Percentiles rank a stretch among this genome's conserved stretches.
Evolutionary conservation across 2,797 vertebrate genomes (phyloP).

Genomic region (Cyclura pinguis): DNA sequence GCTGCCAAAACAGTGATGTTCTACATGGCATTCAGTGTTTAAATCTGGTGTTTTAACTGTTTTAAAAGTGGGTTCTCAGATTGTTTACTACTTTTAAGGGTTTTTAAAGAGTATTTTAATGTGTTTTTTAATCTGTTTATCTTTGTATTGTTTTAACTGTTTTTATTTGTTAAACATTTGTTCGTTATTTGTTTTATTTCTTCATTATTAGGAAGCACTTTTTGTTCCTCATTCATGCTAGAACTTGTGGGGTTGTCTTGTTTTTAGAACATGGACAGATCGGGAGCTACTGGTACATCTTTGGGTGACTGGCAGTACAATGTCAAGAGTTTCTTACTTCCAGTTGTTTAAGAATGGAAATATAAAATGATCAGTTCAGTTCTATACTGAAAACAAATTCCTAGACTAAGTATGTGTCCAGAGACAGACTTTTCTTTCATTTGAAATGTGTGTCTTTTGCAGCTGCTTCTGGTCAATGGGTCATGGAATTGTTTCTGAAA

Average conservation of each 20-base stretch:
- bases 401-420: not conserved
- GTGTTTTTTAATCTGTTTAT: too few species aligned
- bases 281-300: not conserved
- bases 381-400: not conserved
- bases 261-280: not conserved
- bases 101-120: too few species aligned
- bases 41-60: too few species aligned
- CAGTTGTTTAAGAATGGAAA: not conserved
- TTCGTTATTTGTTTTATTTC: too few species aligned
- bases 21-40: too few species aligned
- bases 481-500: not conserved
- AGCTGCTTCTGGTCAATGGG: not conserved
- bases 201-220: too few species aligned
- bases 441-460: not conserved
- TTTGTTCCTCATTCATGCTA: not conserved
- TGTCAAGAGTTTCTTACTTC: not conserved
- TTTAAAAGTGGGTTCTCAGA: too few species aligned
- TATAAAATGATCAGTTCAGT: not conserved
- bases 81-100: too few species aligned
- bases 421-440: not conserved
- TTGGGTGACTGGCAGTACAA: not conserved
- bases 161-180: too few species aligned
- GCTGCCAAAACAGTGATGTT: too few species aligned
- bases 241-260: not conserved
- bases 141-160: too few species aligned